Evolutionary conservation across 2,888 invertebrate genomes (phyloP), one percentile per base, ranked within the genome.

Genomic region (Pilophorus perplexus): DNA sequence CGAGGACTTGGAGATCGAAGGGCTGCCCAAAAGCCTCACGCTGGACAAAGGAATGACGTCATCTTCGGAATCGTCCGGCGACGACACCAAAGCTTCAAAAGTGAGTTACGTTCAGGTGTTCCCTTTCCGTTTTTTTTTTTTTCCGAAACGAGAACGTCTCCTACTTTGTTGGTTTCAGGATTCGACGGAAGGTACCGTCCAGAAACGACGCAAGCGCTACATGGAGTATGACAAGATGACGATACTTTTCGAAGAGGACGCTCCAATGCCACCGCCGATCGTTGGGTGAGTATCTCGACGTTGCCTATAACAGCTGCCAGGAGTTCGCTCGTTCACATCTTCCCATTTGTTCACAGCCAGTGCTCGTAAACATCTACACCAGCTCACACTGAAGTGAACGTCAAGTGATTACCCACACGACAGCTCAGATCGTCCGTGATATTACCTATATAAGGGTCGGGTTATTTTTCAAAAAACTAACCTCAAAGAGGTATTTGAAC

Each of bases 211-310:
- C 72, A 77, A 77, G 70, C 76, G 76, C 69, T 78, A 82, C 37
- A 69, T 72, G 55, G 70, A 76, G 27, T 84, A 83, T 73, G 82
- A 81, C 72, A 84, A 82, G 68, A 74, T 86, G 70, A 81, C 81
- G 68, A 85, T 86, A 82, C 82, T 87, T 59, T 85, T 85, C 73
- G 87, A 88, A 76, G 88, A 87, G 72, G 83, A 88, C 71, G 85
- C 86, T 0, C 86, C 87, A 0, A 73, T 88, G 16, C 87, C 87
- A 0, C 78, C 84, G 50, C 78, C 80, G 1, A 12, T 69, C 38
- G 20, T 55, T 22, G 46, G 44, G 55, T 66, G 22, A 54, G 64
- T 62, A n/a, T n/a, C n/a, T n/a, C n/a, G n/a, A n/a, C n/a, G n/a
- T n/a, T n/a, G n/a, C n/a, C n/a, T n/a, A n/a, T n/a, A n/a, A n/a